Conservation (phyloP, 2,113 vertebrate genomes). For the Chloropsis cyanopogon region DNA sequence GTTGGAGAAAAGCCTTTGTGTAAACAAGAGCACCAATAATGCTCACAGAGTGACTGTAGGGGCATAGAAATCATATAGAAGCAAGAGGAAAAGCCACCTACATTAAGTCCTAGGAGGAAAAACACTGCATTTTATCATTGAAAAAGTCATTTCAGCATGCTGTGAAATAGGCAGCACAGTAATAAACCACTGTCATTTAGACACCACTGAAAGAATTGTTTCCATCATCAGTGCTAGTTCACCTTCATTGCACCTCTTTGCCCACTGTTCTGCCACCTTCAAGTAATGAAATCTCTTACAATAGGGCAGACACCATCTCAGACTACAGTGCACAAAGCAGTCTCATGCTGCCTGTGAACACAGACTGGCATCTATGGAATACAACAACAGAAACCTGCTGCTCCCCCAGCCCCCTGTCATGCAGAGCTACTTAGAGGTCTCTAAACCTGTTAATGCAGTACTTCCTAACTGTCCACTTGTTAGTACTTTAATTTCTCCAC, state of each 20-base stretch:
- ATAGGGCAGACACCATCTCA: not conserved
- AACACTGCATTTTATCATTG: not conserved
- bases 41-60: not conserved
- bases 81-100: not conserved
- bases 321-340: not conserved
- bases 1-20: not conserved
- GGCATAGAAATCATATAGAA: not conserved
- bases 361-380: rapidly evolving
- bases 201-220: not conserved
- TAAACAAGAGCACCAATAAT: not conserved
- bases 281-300: not conserved
- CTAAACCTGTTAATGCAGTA: not conserved
- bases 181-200: not conserved
- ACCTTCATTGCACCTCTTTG: not conserved
- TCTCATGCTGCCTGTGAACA: not conserved
- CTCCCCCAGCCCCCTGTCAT: not conserved
- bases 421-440: not conserved
- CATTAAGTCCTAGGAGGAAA: not conserved
- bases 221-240: not conserved
- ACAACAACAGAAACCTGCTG: rapidly evolving
- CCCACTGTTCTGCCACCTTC: not conserved
- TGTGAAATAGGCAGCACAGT: not conserved
- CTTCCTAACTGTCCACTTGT: not conserved
- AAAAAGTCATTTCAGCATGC: not conserved
- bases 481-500: not conserved